phyloP scores from a whole-genome alignment of 2,797 vertebrate genomes.

The Oreochromis mossambicus region DNA sequence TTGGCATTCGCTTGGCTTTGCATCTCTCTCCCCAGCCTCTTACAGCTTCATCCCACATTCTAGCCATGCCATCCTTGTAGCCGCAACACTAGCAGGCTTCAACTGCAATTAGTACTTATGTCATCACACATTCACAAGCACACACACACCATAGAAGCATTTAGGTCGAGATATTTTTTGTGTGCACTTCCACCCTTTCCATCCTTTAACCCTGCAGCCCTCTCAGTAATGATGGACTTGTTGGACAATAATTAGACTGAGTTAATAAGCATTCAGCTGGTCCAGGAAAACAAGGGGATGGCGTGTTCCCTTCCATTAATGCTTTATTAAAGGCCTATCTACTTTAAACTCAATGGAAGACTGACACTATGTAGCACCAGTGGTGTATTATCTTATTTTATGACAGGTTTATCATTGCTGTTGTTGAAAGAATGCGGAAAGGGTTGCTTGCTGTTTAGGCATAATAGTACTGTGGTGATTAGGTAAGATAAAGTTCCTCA shows the following conservation, averaged over 20 bases:
- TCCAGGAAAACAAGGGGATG: slow-evolving; percentile 3
- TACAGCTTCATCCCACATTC: slow-evolving; percentile 56
- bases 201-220: slow-evolving; percentile 27
- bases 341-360: not conserved
- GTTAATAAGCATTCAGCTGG: slow-evolving; percentile 40
- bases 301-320: not conserved
- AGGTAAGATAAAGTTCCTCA: slow-evolving; percentile 6
- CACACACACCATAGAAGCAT: not conserved
- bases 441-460: not conserved
- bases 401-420: not conserved
- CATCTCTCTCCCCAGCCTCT: slow-evolving; percentile 46
- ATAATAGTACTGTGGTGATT: not conserved
- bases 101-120: slow-evolving; percentile 55
- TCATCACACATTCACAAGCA: slow-evolving; percentile 14
- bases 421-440: not conserved
- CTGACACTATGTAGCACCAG: not conserved
- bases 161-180: slow-evolving; percentile 9
- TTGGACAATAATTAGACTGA: slow-evolving; percentile 57
- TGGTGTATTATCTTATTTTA: not conserved
- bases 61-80: slow-evolving; percentile 30
- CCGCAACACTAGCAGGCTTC: slow-evolving; percentile 43
- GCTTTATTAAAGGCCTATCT: slow-evolving; percentile 2
- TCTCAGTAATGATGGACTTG: slow-evolving; percentile 45
- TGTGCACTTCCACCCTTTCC: not conserved
- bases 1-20: slow-evolving; percentile 48